These are phyloP conservation scores for Rhopilema esculentum DNA, from an alignment of 30 jellyfish, hydroid and myxozoan species.

Conservation along the genomic window DNA sequence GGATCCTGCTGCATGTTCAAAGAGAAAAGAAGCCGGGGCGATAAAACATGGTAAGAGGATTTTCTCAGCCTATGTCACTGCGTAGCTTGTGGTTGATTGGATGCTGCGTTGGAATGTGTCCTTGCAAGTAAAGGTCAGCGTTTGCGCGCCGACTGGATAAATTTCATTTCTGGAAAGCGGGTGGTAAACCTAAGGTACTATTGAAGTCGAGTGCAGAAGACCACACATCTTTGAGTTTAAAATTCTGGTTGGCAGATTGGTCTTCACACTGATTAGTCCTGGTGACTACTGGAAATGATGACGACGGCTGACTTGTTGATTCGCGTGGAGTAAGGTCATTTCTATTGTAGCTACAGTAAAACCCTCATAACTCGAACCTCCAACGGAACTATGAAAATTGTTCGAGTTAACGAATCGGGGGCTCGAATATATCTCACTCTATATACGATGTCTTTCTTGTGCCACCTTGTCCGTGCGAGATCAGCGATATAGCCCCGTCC, in stretches of 20 bases:
- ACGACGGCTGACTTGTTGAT: too few species aligned
- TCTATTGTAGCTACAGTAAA: too few species aligned
- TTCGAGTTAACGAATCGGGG: too few species aligned
- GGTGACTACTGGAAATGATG: too few species aligned
- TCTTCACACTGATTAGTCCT: too few species aligned
- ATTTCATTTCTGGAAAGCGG: background rate
- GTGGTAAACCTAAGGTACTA: conserved; percentile 11
- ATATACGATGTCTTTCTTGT: too few species aligned
- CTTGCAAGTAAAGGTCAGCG: background rate
- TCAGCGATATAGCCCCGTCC: too few species aligned
- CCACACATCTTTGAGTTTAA: conserved; percentile 3
- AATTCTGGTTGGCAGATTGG: background rate
- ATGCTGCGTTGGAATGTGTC: conserved; percentile 5
- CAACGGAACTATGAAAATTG: too few species aligned
- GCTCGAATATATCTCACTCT: too few species aligned
- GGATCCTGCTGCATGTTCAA: background rate
- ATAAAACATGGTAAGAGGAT: background rate
- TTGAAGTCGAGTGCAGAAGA: background rate
- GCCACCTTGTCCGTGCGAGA: too few species aligned
- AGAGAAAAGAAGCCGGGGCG: background rate
- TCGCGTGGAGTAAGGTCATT: too few species aligned
- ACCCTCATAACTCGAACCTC: too few species aligned
- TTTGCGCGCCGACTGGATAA: background rate
- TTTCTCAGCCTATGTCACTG: background rate
- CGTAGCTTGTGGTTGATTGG: background rate